phyloP scores from a whole-genome alignment of 2,888 invertebrate genomes.

The Isoperla grammatica region DNA sequence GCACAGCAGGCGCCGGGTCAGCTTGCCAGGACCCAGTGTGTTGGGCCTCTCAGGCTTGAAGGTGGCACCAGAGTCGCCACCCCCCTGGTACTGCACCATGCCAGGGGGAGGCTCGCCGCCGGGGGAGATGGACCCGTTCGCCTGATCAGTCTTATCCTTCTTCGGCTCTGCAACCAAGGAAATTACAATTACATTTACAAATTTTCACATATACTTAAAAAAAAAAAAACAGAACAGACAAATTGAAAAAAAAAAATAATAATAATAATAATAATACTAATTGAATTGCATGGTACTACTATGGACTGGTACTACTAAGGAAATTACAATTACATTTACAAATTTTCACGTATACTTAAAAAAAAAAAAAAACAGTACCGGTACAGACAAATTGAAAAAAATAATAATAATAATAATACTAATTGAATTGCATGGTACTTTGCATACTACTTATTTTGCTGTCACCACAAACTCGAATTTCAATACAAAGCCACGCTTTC shows the following conservation, averaged over 20 bases:
- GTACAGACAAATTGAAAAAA: too few species aligned
- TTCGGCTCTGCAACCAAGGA: constrained; percentile 72
- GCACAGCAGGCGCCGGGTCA: constrained; percentile 71
- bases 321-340: too few species aligned
- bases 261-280: too few species aligned
- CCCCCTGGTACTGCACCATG: constrained; percentile 46
- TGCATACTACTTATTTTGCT: too few species aligned
- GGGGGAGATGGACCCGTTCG: constrained; percentile 59
- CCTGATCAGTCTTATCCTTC: constrained; percentile 83
- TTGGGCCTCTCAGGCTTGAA: constrained; percentile 69
- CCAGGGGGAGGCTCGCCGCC: constrained; percentile 50
- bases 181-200: constrained; percentile 18
- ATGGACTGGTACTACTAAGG: constrained; percentile 59
- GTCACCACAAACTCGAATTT: too few species aligned
- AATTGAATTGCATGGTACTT: too few species aligned
- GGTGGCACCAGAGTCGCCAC: constrained; percentile 42
- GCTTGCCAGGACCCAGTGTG: constrained; percentile 64
- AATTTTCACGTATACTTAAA: not conserved
- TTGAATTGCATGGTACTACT: too few species aligned
- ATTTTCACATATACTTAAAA: not conserved
- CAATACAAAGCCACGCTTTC: too few species aligned
- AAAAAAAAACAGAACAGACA: not conserved
- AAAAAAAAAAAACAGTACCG: not conserved
- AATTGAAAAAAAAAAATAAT: too few species aligned
- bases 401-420: too few species aligned